These are phyloP conservation scores for Harlomillsia oculata DNA, from an alignment of 1,140 invertebrate species.

Conservation along the genomic window DNA sequence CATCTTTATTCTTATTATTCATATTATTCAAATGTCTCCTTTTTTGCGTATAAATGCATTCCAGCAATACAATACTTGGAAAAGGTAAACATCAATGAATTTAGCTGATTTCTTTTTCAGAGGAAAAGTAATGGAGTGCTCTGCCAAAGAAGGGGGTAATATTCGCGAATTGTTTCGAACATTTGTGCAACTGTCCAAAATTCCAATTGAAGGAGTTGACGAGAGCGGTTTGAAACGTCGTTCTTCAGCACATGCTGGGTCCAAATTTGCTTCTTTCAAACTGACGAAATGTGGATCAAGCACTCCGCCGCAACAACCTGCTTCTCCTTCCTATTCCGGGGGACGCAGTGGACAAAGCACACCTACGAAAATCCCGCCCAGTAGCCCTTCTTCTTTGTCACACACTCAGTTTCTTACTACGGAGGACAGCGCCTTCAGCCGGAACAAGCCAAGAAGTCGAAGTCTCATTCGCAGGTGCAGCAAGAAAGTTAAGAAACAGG, in stretches of 20 bases:
- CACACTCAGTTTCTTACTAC: conserved; percentile 38
- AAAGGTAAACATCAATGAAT: no score
- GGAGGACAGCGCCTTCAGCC: conserved; percentile 34
- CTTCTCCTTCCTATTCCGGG: background rate
- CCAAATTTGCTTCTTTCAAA: conserved; percentile 47
- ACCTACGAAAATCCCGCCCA: conserved; percentile 6
- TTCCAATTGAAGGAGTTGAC: conserved; percentile 51
- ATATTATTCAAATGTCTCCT: no score
- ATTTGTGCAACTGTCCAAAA: conserved; percentile 58
- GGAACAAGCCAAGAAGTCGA: conserved; percentile 55
- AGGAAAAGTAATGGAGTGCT: conserved; percentile 68
- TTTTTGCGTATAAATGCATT: no score
- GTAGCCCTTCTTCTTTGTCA: conserved; percentile 29
- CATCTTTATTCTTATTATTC: no score
- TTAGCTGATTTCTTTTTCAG: conserved; percentile 41
- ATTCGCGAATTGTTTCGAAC: conserved; percentile 64
- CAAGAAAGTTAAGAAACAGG: conserved; percentile 34
- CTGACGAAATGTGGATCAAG: conserved; percentile 35
- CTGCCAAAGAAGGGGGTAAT: conserved; percentile 67
- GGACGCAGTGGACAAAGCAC: conserved; percentile 29
- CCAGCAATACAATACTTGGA: no score
- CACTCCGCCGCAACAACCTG: conserved; percentile 2
- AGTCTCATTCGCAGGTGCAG: conserved; percentile 67
- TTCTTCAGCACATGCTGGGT: conserved; percentile 58
- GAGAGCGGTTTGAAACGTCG: conserved; percentile 53